Base-by-base conservation (phyloP, 2,888 invertebrate genomes). In the Listrodromus nycthemerus region DNA sequence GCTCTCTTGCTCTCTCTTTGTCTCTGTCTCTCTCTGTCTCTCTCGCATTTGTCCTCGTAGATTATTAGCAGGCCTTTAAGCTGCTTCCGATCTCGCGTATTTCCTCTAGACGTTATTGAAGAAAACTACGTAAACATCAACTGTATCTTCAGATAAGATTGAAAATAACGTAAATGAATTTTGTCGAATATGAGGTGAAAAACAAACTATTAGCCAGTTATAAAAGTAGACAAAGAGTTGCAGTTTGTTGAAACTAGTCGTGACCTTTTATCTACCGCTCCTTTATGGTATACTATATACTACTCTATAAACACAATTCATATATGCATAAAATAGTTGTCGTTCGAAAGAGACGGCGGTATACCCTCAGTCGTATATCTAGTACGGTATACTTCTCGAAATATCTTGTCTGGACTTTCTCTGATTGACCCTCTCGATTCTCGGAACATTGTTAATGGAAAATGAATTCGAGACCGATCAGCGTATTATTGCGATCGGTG, bases 31-130 rank as follows among this genome's bases (percentile, higher is more conserved):
- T n/a, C 7, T 50, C 41, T 41, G 4, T 16, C 41, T 41, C 16
- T 41, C 13, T 41, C 41, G 81, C 77, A 74, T 84, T 76, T 69
- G 74, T 77, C 65, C 81, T 81, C 50, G 63, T 84, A 82, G 71
- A 75, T 75, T 16, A 75, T 75, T 70, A 61, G 33, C 70, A 27
- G 33, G 75, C 58, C 79, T 76, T 79, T 66, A 55, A 81, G 69
- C 77, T 84, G 69, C 79, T 82, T 84, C 67, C 41, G 50, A 30
- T 84, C 69, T 84, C 69, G 78, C 78, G 78, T 84, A 48, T 58
- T 61, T 66, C 69, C 52, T 82, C 74, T 84, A 78, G 78, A 50
- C 66, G 74, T 82, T 78, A 37, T 74, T 65, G 69, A 70, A 63
- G 55, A 74, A 70, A 55, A 61, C 69, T 82, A 78, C 70, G 65